These are phyloP conservation scores for Osmoderma eremita DNA, from an alignment of 2,888 invertebrate genomes.

Conservation along the genomic window DNA sequence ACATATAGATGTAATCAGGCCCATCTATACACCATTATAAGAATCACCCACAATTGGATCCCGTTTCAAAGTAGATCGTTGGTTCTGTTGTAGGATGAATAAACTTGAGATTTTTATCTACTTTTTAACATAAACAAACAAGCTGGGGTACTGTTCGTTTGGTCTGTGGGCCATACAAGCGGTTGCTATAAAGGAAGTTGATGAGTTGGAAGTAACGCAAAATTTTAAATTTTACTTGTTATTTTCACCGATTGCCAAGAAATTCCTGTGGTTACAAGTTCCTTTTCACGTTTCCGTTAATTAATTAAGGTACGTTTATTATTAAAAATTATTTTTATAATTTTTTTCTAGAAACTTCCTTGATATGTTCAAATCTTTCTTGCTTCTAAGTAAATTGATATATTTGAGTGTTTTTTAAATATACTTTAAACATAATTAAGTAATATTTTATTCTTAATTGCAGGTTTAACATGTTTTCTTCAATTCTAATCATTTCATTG, in stretches of 20 bases:
- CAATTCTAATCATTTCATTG: slow-evolving; percentile 20
- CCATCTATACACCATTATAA: too few relatives aligned
- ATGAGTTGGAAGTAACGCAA: slow-evolving; percentile 39
- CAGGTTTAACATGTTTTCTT: slow-evolving; percentile 15
- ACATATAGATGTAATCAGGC: too few relatives aligned
- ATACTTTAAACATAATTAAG: background rate
- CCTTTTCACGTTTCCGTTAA: background rate
- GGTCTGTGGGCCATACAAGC: background rate
- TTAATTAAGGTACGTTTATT: slow-evolving; percentile 9
- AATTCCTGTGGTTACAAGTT: slow-evolving; percentile 2
- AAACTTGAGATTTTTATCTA: background rate
- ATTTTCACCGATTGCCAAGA: background rate
- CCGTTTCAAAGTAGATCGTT: background rate
- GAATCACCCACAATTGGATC: too few relatives aligned
- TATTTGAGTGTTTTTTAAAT: background rate
- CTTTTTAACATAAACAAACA: slow-evolving; percentile 33
- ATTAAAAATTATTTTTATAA: background rate
- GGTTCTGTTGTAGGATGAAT: background rate
- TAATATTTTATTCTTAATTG: background rate
- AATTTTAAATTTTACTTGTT: slow-evolving; percentile 25
- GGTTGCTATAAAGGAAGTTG: slow-evolving; percentile 33
- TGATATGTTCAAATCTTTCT: too few relatives aligned
- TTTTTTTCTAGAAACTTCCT: slow-evolving; percentile 20
- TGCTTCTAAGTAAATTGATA: slow-evolving; percentile 12
- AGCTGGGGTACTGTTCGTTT: slow-evolving; percentile 1